These are phyloP conservation scores for Erynnis tages DNA, from an alignment of 2,888 invertebrate species.

Conservation along the genomic window DNA sequence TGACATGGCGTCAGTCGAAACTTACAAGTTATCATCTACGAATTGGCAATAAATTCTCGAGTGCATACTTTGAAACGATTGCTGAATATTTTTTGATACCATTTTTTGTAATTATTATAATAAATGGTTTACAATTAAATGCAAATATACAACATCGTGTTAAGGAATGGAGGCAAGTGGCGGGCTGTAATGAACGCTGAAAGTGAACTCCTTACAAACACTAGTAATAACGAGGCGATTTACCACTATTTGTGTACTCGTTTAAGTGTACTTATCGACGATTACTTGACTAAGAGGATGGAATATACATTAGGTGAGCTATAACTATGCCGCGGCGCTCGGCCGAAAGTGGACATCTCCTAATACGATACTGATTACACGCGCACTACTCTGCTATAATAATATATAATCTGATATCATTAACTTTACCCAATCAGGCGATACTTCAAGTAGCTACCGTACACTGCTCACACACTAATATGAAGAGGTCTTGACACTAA, in stretches of 20 bases:
- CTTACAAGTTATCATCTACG: constrained; percentile 49
- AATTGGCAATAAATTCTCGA: constrained; percentile 60
- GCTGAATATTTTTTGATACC: constrained; percentile 45
- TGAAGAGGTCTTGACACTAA: constrained; percentile 40
- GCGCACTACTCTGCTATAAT: constrained; percentile 59
- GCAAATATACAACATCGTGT: constrained; percentile 68
- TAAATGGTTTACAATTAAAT: constrained; percentile 58
- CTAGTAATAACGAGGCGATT: constrained; percentile 68
- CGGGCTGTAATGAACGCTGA: constrained; percentile 58
- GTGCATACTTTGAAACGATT: constrained; percentile 60
- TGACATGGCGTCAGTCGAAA: constrained; percentile 68
- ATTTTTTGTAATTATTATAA: constrained; percentile 41
- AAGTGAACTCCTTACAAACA: constrained; percentile 63
- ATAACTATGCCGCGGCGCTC: constrained; percentile 54
- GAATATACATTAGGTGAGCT: constrained; percentile 80
- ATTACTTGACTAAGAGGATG: constrained; percentile 75
- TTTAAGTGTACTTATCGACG: constrained; percentile 68
- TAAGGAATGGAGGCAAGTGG: constrained; percentile 69
- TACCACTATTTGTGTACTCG: constrained; percentile 68
- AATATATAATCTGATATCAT: constrained; percentile 49
- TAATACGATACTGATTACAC: constrained; percentile 48
- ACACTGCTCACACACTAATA: constrained; percentile 36
- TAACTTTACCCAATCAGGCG: constrained; percentile 42
- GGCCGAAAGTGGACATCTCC: constrained; percentile 55
- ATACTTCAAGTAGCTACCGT: constrained; percentile 47